Base-by-base conservation (phyloP, 1,140 invertebrate genomes). In the Prorops nasuta region DNA sequence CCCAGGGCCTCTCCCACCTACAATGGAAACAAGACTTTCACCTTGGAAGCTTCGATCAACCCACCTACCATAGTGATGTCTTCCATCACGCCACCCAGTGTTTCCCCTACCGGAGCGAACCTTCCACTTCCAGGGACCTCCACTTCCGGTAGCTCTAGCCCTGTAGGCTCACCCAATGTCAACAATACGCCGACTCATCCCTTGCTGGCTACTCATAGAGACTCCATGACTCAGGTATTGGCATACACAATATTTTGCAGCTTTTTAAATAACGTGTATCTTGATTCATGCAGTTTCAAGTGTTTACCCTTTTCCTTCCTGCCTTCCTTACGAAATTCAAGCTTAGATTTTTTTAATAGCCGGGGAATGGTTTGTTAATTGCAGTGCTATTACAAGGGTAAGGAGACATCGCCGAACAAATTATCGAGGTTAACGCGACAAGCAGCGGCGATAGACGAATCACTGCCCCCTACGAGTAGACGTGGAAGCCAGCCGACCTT, bases 371-470 rank as follows among this genome's bases (percentile, higher is more conserved):
- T n/a, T n/a, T n/a, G n/a, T n/a, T n/a, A n/a, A n/a, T 58, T 56
- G 8, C 57, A 78, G 74, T 78, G 76, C 49, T 77, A 74, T 39
- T 76, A 74, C 31, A 78, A 77, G 44, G 60, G 56, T 3, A 78
- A 76, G 21, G 87, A 90, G 70, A 79, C 84, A 7, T 80, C 82
- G 17, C 79, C 84, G 1, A 80, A 74, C 51, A 85, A 89, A 64
- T 72, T 86, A 34, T 84, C 88, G 41, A 80, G 90, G 40, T 75
- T 94, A 37, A 88, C 89, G 59, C 79, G 92, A 32, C 92, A 94
- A 77, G 88, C 89, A 8, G 92, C 91, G 3, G 88, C 91, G 34
- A 91, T 91, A 69, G 92, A 94, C 72, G 92, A 94, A 71, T 86
- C 85, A 43, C 76, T 89, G 44, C 88, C 87, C 20, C 86, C 87